These are phyloP conservation scores for Graphium colonna DNA, from an alignment of 2,888 invertebrate genomes.

Conservation along the genomic window DNA sequence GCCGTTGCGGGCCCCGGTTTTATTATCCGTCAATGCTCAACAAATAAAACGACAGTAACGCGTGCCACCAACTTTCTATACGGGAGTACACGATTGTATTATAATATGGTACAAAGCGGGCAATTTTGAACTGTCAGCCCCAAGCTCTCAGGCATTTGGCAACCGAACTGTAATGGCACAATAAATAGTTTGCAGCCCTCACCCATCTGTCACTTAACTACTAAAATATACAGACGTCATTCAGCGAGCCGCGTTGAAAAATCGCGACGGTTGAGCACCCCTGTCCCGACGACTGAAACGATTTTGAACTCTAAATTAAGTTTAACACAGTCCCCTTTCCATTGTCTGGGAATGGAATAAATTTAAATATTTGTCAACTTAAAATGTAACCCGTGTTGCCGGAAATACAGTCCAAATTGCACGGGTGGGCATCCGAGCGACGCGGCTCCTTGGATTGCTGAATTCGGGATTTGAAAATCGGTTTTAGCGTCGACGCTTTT, in stretches of 20 bases:
- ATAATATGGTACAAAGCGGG: conserved; percentile 50
- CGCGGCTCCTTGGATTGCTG: conserved; percentile 54
- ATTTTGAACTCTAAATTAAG: conserved; percentile 27
- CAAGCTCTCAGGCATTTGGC: conserved; percentile 62
- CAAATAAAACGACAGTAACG: conserved; percentile 58
- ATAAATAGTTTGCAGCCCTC: conserved; percentile 76
- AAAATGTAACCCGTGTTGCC: conserved; percentile 79
- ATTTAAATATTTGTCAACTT: conserved; percentile 79
- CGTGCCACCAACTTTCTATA: conserved; percentile 37
- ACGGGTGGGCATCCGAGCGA: conserved; percentile 58
- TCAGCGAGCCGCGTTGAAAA: conserved; percentile 69
- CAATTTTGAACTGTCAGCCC: conserved; percentile 70
- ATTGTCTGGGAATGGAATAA: conserved; percentile 55
- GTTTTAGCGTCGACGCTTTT: conserved; percentile 39
- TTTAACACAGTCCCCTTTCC: conserved; percentile 48
- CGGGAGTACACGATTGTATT: conserved; percentile 39
- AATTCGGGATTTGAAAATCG: conserved; percentile 36
- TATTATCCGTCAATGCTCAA: conserved; percentile 60
- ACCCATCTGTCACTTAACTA: conserved; percentile 78
- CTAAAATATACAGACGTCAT: conserved; percentile 79
- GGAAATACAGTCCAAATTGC: conserved; percentile 80
- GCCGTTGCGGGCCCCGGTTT: conserved; percentile 49
- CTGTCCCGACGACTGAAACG: conserved; percentile 38
- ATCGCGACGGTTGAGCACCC: conserved; percentile 66
- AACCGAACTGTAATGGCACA: conserved; percentile 71